Base-by-base conservation (phyloP, 1,140 invertebrate species). In the Drosophila oshimai region DNA sequence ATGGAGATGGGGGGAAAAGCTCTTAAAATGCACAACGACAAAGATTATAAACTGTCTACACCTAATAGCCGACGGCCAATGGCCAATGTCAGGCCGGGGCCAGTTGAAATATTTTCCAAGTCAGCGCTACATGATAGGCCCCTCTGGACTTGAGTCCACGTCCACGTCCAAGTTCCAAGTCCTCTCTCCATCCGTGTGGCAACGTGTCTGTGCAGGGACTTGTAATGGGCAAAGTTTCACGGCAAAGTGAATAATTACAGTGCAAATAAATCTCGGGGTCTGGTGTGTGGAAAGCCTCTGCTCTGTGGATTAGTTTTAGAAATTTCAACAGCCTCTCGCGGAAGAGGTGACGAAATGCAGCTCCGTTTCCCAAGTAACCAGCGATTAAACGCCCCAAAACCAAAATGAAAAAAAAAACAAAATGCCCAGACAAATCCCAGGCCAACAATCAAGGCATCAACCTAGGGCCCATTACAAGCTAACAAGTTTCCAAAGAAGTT, bases 31-130 rank as follows among this genome's bases (percentile, higher is more conserved):
- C 69, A 54, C 73, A 76, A 76, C 78, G 78, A 83, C 78, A 83
- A 83, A 73, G 78, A 83, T 83, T 83, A 83, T 69, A 77, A 83
- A 83, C 78, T 81, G 78, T 83, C 73, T 81, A 73, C 78, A 83
- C 78, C 78, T 83, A 83, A 81, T 81, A 74, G 78, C 73, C 72
- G 22, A 34, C 49, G 72, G 78, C 34, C n/a, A n/a, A n/a, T 37
- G 69, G 37, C 36, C 65, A 57, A 51, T 51, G 50, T 76, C 68
- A 77, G 74, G 51, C 65, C 26, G 72, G 45, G 37, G 49, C 57
- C 50, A 72, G 55, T 61, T 79, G 75, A 74, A 74, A 77, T 78
- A 77, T 54, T 45, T 69, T 57, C 58, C 54, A 61, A 61, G 62
- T 74, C 60, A 50, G 60, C 33, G 45, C 36, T 46, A 65, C 60